These are phyloP conservation scores for Sinella curviseta DNA, from an alignment of 1,140 invertebrate genomes.

Conservation along the genomic window DNA sequence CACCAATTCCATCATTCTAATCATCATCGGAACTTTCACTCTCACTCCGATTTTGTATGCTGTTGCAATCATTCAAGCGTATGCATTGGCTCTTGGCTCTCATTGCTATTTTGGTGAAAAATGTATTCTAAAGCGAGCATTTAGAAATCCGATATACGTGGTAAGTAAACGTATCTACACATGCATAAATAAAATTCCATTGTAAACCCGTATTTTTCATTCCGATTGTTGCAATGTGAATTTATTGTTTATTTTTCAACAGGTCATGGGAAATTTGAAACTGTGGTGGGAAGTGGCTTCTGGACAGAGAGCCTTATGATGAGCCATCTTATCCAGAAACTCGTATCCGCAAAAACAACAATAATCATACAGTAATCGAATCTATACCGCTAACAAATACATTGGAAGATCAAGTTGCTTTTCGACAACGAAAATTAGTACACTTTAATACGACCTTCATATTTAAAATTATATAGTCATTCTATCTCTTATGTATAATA, in stretches of 20 bases:
- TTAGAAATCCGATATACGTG: background rate
- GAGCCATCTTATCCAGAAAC: background rate
- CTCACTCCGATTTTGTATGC: background rate
- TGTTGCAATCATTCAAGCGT: constrained; percentile 2
- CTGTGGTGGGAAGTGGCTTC: constrained; percentile 18
- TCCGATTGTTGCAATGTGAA: constrained; percentile 11
- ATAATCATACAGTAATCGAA: no score
- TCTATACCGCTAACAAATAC: no score
- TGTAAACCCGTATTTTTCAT: no score
- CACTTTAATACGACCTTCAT: no score
- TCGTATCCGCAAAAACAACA: background rate
- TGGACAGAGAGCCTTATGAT: constrained; percentile 6
- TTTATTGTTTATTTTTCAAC: background rate
- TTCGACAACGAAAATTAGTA: no score
- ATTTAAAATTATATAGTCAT: no score
- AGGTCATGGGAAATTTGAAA: constrained; percentile 14
- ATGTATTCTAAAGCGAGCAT: background rate
- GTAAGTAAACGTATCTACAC: background rate
- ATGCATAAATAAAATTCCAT: background rate
- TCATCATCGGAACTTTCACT: background rate
- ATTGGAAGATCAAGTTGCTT: no score
- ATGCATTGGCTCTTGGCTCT: background rate
- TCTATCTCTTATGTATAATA: no score
- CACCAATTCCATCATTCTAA: constrained; percentile 4
- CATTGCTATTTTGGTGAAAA: constrained; percentile 9